Base-by-base conservation (phyloP, 2,888 invertebrate genomes). In the Sesia apiformis region DNA sequence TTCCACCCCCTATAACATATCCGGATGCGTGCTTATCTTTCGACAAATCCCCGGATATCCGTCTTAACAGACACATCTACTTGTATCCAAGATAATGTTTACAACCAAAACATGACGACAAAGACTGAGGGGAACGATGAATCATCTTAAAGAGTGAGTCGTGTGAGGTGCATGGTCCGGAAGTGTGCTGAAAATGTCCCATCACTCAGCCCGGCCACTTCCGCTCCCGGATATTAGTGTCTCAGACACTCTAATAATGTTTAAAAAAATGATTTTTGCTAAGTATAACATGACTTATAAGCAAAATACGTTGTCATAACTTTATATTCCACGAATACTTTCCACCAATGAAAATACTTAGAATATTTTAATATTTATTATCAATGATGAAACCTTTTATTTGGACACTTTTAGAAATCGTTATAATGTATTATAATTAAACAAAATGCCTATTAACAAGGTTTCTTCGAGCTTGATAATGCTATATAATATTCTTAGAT, bases 141-240 rank as follows among this genome's bases (percentile, higher is more conserved):
- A 74, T 78, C 78, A 78, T 72, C 46, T 46, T 6, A 23, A 46
- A 23, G 3, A 46, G 46, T 46, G 46, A 46, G 56, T 59, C 64
- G 62, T 62, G 69, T 64, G 63, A 65, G 67, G 62, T 62, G 58
- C 56, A 60, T 39, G 39, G 60, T 60, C 66, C 67, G 72, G 70
- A 72, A 63, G 61, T 38, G 60, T 38, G 60, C 61, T 60, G 61
- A 68, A 67, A 75, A 68, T 69, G 72, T 73, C 71, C 67, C 73
- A 76, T 78, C 76, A 76, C 66, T 68, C 72, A 65, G 66, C 65
- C 66, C 68, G 67, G 64, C 67, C 60, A 55, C 62, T 69, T 72
- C 67, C 69, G 64, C 57, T 55, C 55, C 60, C 62, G 68, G 68
- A 69, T 68, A 67, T 67, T 68, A 69, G 61, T 66, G 67, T 64